These are phyloP conservation scores for Alca torda DNA, from an alignment of 2,797 vertebrate species.

Conservation along the genomic window DNA sequence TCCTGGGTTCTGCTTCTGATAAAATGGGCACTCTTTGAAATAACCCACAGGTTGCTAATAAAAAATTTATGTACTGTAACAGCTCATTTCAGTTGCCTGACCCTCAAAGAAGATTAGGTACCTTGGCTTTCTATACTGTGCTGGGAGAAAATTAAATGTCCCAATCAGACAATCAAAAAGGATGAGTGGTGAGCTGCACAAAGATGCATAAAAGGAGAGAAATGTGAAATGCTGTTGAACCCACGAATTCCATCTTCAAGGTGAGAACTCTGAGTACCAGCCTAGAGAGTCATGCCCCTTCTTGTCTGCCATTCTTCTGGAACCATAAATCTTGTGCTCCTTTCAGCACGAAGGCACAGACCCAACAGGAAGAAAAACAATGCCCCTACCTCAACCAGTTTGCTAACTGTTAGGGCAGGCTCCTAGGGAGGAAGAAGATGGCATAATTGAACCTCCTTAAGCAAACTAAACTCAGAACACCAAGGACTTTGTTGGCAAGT, in stretches of 20 bases:
- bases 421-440: not conserved
- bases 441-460: not conserved
- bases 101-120: not conserved
- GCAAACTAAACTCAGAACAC: not conserved
- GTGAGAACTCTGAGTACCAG: not conserved
- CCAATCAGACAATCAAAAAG: not conserved
- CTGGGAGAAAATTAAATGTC: not conserved
- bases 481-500: not conserved
- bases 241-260: not conserved
- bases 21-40: not conserved
- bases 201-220: not conserved
- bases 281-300: not conserved
- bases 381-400: not conserved
- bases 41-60: not conserved
- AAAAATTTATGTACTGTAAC: not conserved
- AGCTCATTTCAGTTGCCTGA: not conserved
- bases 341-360: not conserved
- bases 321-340: not conserved
- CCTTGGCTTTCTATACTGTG: not conserved
- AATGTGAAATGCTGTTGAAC: not conserved
- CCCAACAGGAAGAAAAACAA: not conserved
- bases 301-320: slow-evolving; percentile 5
- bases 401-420: not conserved
- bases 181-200: not conserved
- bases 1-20: not conserved